Base-by-base conservation (phyloP, 2,888 invertebrate genomes). In the Zaprionus obscuricornis region DNA sequence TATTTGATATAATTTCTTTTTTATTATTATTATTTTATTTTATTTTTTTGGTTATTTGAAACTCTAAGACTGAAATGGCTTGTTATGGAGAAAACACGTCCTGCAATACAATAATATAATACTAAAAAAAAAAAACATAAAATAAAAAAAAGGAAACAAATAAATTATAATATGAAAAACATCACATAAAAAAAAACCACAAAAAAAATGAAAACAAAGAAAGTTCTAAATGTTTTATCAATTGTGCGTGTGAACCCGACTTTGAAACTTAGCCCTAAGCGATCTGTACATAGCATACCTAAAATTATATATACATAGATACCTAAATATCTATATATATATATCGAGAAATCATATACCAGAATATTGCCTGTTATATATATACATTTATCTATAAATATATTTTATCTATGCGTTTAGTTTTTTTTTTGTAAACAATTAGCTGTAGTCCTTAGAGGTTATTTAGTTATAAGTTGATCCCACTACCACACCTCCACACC, bases 1-100 rank as follows among this genome's bases (percentile, higher is more conserved):
- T 18, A 55, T 60, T 67, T 49, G 29, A 31, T 40, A 49, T 10
- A 50, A 47, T 47, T 54, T 55, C 62, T 11, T 33, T 36, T 40
- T 45, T 54, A 39, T 51, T 37, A 55, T 55, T 42, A 5, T 56
- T 2, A 24, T 22, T 52, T 51, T 29, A n/a, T n/a, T n/a, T 36
- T 49, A 27, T 62, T 55, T 42, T 63, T 83, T 83, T 84, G 65
- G 65, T 81, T 87, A 86, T 82, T 77, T 87, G 87, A 88, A 89
- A 88, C 88, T 85, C 78, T 83, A 88, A 88, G 89, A 88, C 89
- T 88, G 89, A 89, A 86, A 86, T 86, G 86, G 86, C 76, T 87
- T 86, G 86, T 84, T 86, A 69, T 52, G 78, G 78, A 87, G 70
- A 60, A 66, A 69, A 68, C 75, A 73, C 86, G 77, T 69, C 81